These are phyloP conservation scores for Drosophila birchii DNA, from an alignment of 2,888 invertebrate species.

Conservation along the genomic window DNA sequence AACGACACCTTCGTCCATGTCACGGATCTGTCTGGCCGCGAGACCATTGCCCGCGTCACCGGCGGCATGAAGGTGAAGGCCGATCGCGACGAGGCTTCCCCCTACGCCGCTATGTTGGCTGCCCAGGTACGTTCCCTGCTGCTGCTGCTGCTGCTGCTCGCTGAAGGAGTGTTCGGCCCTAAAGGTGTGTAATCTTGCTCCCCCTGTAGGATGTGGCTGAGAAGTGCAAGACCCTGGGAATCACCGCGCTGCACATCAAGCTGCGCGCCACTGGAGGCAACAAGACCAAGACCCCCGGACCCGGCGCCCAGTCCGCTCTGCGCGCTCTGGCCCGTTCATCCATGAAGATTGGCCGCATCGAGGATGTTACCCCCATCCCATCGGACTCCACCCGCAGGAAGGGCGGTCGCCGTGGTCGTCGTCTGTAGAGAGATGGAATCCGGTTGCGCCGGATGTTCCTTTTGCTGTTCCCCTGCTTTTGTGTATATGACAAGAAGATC, in stretches of 20 bases:
- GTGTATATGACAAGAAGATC: slow-evolving; percentile 28
- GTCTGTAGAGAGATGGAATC: slow-evolving; percentile 90
- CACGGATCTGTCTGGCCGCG: slow-evolving; percentile 98
- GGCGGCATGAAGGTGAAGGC: slow-evolving; percentile 99
- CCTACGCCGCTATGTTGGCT: slow-evolving; percentile 99
- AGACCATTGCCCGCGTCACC: slow-evolving; percentile 97
- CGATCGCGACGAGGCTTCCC: slow-evolving; percentile 99
- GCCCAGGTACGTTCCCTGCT: slow-evolving; percentile 91
- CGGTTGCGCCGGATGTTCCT: slow-evolving; percentile 8
- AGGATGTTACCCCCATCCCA: slow-evolving; percentile 99
- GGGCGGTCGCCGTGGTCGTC: slow-evolving; percentile 99
- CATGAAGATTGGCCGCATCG: slow-evolving; percentile 99
- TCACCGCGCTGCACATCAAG: slow-evolving; percentile 99
- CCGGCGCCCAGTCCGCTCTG: slow-evolving; percentile 98
- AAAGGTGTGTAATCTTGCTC: neutral
- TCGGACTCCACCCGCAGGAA: slow-evolving; percentile 99
- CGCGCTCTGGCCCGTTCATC: slow-evolving; percentile 98
- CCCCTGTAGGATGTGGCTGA: slow-evolving; percentile 96
- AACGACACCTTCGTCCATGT: slow-evolving; percentile 99
- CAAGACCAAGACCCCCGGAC: slow-evolving; percentile 99
- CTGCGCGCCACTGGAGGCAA: slow-evolving; percentile 99
- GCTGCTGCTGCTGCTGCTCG: neutral
- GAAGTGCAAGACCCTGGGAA: slow-evolving; percentile 98
- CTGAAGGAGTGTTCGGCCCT: neutral
- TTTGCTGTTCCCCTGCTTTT: slow-evolving; percentile 25